phyloP scores from a whole-genome alignment of 2,113 vertebrate genomes.

The Grammatotria lemairii region DNA sequence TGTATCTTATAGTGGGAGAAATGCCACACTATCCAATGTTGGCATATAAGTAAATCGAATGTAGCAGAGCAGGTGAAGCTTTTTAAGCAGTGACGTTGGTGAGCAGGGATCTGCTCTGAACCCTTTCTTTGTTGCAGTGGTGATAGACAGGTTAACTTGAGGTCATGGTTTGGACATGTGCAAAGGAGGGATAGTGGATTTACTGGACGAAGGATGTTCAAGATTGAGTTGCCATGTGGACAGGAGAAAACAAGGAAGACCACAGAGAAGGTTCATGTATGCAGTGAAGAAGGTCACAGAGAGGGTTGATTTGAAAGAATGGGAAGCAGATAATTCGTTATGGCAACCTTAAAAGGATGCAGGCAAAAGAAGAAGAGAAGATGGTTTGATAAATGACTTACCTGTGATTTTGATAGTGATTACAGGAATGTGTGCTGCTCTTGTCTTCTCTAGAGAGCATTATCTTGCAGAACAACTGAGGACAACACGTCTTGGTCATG shows the following conservation, averaged over 20 bases:
- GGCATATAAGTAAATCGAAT: neutral
- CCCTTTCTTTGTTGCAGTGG: neutral
- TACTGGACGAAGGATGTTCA: neutral
- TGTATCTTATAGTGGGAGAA: neutral
- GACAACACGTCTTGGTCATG: neutral
- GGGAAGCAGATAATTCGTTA: neutral
- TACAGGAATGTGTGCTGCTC: neutral
- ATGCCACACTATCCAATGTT: neutral
- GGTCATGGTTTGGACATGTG: neutral
- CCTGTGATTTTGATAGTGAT: neutral
- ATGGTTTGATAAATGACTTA: neutral
- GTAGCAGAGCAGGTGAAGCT: neutral
- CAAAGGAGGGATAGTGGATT: neutral
- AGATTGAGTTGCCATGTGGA: neutral
- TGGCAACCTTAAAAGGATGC: neutral
- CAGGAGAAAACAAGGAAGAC: neutral
- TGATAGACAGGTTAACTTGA: neutral
- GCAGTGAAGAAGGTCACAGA: neutral
- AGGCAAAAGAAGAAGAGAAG: neutral
- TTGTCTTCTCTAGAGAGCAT: neutral
- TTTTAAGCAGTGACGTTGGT: neutral
- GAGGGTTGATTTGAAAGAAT: neutral
- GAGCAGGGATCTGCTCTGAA: neutral
- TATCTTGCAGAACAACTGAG: neutral
- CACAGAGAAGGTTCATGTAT: neutral